Percentiles rank a stretch among this genome's conserved stretches.
Evolutionary conservation across 1,140 invertebrate genomes (phyloP).

Genomic region (Micrasema longulum): DNA sequence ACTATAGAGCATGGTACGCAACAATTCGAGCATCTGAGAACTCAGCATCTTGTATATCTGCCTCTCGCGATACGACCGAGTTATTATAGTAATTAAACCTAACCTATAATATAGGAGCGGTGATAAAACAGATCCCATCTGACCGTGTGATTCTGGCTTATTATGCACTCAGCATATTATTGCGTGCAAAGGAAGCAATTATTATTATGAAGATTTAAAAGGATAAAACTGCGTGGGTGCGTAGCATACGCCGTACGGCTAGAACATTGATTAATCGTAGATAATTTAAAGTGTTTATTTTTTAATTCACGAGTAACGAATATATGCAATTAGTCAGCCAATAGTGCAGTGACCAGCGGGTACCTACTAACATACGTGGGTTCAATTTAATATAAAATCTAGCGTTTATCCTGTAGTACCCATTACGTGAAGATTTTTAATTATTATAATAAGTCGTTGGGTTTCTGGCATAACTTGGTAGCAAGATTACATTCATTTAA

Average conservation of each 20-base stretch:
- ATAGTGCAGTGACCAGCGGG: not conserved
- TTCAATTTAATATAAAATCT: too few relatives aligned
- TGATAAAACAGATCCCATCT: constrained; percentile 13
- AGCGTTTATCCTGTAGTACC: too few relatives aligned
- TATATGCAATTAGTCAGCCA: not conserved
- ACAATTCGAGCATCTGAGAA: too few relatives aligned
- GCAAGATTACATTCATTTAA: not conserved
- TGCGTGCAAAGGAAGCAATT: constrained; percentile 21
- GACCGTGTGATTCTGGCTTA: constrained; percentile 16
- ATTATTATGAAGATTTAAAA: not conserved
- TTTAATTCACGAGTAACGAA: not conserved
- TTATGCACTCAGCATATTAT: not conserved
- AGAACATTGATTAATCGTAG: too few relatives aligned
- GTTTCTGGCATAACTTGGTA: too few relatives aligned
- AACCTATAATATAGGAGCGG: constrained; percentile 12
- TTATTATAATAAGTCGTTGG: not conserved
- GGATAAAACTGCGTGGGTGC: constrained; percentile 13
- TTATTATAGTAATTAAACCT: constrained; percentile 24
- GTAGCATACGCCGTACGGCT: too few relatives aligned
- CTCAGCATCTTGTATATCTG: not conserved
- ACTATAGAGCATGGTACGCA: too few relatives aligned
- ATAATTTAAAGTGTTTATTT: not conserved
- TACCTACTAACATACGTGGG: not conserved
- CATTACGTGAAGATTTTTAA: too few relatives aligned
- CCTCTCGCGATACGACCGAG: constrained; percentile 6